These are phyloP conservation scores for Phoenicopterus ruber DNA, from an alignment of 2,113 vertebrate species.

Conservation along the genomic window DNA sequence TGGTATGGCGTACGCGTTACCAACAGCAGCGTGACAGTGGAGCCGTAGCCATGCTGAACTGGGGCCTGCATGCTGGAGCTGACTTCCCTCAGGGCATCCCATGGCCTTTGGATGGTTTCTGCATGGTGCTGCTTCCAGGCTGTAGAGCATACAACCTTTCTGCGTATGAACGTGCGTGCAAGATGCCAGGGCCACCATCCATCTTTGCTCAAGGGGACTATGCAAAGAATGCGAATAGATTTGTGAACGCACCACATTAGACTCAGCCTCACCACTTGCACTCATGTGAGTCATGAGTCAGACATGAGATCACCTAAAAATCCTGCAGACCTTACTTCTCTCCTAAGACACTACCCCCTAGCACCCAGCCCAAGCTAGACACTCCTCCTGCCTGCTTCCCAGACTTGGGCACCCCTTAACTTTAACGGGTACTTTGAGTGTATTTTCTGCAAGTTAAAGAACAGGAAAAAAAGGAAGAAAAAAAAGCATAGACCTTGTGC, in stretches of 20 bases:
- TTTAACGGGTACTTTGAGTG: not conserved
- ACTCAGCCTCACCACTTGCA: not conserved
- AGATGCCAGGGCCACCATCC: not conserved
- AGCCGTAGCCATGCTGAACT: constrained; percentile 43
- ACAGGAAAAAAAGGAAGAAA: not conserved
- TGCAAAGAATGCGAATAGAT: not conserved
- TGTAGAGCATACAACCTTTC: not conserved
- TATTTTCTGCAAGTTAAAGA: not conserved
- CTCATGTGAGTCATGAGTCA: not conserved
- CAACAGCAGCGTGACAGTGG: constrained; percentile 83
- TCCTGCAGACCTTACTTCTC: not conserved
- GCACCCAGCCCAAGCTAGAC: not conserved
- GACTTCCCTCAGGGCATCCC: not conserved
- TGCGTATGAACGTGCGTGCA: rapidly evolving
- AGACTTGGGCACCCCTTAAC: not conserved
- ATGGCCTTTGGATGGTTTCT: not conserved
- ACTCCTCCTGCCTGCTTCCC: not conserved
- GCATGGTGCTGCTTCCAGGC: constrained; percentile 24
- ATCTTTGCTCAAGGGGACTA: not conserved
- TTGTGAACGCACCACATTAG: not conserved
- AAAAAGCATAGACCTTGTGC: not conserved
- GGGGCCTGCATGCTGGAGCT: not conserved
- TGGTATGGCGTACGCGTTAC: constrained; percentile 93
- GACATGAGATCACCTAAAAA: not conserved
- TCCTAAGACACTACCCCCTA: not conserved